Evolutionary conservation across 2,797 vertebrate genomes (phyloP).

Genomic region (Coreius guichenoti): DNA sequence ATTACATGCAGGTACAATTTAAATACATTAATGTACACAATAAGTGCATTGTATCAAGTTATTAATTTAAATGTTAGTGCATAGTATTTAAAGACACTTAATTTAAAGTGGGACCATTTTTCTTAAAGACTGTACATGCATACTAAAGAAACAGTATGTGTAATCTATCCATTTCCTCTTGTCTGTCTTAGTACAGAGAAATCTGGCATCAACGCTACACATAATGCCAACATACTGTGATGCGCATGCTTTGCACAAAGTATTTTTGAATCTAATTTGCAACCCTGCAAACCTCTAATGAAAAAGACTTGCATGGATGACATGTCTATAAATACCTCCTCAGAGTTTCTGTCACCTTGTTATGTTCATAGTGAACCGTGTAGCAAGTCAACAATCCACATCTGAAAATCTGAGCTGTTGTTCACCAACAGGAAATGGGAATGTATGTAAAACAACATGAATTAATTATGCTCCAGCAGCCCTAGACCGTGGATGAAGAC

Average conservation of each 20-base stretch:
- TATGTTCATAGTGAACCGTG: conserved; percentile 14
- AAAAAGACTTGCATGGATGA: conserved; percentile 1
- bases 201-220: conserved; percentile 14
- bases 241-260: neutral
- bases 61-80: neutral
- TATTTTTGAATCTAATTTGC: conserved; percentile 28
- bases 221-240: neutral
- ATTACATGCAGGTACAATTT: neutral
- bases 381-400: conserved; percentile 24
- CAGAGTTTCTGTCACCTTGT: conserved; percentile 14
- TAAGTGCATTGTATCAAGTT: no score
- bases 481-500: neutral
- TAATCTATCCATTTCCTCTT: neutral
- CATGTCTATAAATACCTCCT: conserved; percentile 22
- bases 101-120: neutral
- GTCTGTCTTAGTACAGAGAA: conserved; percentile 13
- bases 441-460: conserved; percentile 30
- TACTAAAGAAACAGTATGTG: neutral
- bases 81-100: neutral
- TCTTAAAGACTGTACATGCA: neutral
- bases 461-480: conserved; percentile 17
- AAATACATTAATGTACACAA: no score
- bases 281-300: conserved; percentile 37
- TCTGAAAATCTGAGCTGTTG: conserved; percentile 9
- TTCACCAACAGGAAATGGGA: neutral